Base-by-base conservation (phyloP, 2,113 vertebrate species). In the Ceuthmochares aereus region DNA sequence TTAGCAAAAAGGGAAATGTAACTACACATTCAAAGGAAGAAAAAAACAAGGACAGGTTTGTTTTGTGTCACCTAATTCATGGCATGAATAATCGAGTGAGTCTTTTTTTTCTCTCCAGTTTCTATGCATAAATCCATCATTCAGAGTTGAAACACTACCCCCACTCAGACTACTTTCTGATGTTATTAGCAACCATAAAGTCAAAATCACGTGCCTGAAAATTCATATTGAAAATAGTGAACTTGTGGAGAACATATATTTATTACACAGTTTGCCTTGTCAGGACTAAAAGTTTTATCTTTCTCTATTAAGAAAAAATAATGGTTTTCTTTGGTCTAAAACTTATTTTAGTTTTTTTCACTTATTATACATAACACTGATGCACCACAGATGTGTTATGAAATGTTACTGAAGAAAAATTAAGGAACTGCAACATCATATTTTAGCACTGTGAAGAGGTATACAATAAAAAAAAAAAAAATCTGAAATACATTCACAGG, bases 61-160 rank as follows among this genome's bases (percentile, higher is more conserved):
- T 42, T 93, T 93, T 87, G 29, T 69, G 66, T 67, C 42, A 34
- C 37, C 90, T 90, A 80, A 86, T 75, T 12, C 52, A 73, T 64
- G 60, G 87, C 36, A 83, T 55, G 76, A 95, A 92, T 86, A 89
- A 93, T 66, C 70, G 36, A 85, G 27, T 55, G 36, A 63, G 55
- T 32, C 63, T 86, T 84, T 94, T 84, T 94, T 77, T 90, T 86
- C 67, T 70, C n/a, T 84, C 69, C 21, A 26, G 56, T 55, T 82
- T 91, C 80, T 86, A 55, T 74, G 42, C 51, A 59, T 74, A 77
- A 94, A 96, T 84, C n/a, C 37, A 70, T 84, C 25, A 51, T 69
- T 85, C 72, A 80, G 58, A 83, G 25, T 73, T n/a, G 73, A 91
- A 90, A 86, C 78, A 83, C 79, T 77, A 59, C 23, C 63, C 54